A percentile compares a stretch with the other conserved stretches of the same genome.
Evolutionary conservation across 2,888 invertebrate species (phyloP).

Genomic region (Vanessa cardui): DNA sequence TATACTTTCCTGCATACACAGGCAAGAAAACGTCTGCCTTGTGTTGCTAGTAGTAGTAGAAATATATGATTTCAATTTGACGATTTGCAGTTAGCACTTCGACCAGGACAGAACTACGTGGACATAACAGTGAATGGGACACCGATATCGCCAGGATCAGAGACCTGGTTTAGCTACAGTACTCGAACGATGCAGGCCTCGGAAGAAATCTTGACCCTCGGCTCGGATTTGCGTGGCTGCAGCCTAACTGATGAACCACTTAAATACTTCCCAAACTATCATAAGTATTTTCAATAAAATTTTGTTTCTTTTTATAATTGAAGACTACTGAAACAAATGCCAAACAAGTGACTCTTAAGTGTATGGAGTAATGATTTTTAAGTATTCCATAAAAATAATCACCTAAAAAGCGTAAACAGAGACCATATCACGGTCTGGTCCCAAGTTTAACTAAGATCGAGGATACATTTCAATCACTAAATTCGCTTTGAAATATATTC

Average conservation of each 20-base stretch:
- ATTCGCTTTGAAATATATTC: too few species aligned
- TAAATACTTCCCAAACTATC: conserved; percentile 56
- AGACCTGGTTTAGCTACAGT: conserved; percentile 56
- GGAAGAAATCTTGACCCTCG: conserved; percentile 48
- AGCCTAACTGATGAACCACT: conserved; percentile 47
- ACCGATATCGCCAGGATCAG: conserved; percentile 56
- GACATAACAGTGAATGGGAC: conserved; percentile 62
- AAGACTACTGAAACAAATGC: neutral
- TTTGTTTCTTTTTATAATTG: neutral
- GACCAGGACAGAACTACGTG: conserved; percentile 52
- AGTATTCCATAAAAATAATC: too few species aligned
- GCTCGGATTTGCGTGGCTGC: conserved; percentile 52
- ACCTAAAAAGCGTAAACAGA: too few species aligned
- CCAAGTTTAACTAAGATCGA: too few species aligned
- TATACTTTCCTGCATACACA: too few species aligned
- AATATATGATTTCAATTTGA: too few species aligned
- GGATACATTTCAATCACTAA: too few species aligned
- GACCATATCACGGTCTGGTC: too few species aligned
- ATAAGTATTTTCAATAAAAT: conserved; percentile 45
- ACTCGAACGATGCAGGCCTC: conserved; percentile 44
- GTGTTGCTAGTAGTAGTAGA: too few species aligned
- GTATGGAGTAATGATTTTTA: too few species aligned
- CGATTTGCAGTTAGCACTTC: conserved; percentile 50
- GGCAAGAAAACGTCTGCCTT: too few species aligned
- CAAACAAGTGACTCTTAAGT: too few species aligned